These are phyloP conservation scores for Dinothrombium tinctorium DNA, from an alignment of 1,140 invertebrate genomes.

Conservation along the genomic window DNA sequence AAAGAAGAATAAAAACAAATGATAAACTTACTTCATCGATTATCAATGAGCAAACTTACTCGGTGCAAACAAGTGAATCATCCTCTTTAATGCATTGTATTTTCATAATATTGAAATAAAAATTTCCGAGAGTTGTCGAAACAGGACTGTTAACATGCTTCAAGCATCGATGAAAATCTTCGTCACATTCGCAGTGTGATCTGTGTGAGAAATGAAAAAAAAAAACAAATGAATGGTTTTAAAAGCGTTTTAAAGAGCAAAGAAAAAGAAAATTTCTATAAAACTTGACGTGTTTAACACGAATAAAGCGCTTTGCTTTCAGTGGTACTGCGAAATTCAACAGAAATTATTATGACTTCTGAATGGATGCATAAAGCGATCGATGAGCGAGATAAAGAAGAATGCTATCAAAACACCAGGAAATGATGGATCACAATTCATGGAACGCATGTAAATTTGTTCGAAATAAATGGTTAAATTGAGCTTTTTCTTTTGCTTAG, in stretches of 20 bases:
- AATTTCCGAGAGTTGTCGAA: slow-evolving; percentile 47
- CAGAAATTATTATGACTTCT: background rate
- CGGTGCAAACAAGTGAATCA: no score
- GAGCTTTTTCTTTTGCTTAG: background rate
- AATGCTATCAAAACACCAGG: background rate
- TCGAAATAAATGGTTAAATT: background rate
- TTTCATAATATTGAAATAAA: slow-evolving; percentile 62
- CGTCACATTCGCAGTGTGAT: slow-evolving; percentile 62
- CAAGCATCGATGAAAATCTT: slow-evolving; percentile 50
- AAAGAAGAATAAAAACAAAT: no score
- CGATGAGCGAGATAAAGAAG: background rate
- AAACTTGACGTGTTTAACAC: background rate
- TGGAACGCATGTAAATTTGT: background rate
- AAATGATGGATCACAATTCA: background rate
- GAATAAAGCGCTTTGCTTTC: background rate
- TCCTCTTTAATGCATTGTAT: slow-evolving; percentile 39
- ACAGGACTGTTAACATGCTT: slow-evolving; percentile 39
- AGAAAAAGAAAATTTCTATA: background rate
- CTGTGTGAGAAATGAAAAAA: slow-evolving; percentile 7
- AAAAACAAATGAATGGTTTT: slow-evolving; percentile 1
- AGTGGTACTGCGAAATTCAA: background rate
- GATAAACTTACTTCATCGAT: no score
- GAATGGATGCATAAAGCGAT: background rate
- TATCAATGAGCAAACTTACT: no score
- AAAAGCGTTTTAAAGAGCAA: background rate